phyloP scores from a whole-genome alignment of 1,140 invertebrate genomes.

The Lerema accius region DNA sequence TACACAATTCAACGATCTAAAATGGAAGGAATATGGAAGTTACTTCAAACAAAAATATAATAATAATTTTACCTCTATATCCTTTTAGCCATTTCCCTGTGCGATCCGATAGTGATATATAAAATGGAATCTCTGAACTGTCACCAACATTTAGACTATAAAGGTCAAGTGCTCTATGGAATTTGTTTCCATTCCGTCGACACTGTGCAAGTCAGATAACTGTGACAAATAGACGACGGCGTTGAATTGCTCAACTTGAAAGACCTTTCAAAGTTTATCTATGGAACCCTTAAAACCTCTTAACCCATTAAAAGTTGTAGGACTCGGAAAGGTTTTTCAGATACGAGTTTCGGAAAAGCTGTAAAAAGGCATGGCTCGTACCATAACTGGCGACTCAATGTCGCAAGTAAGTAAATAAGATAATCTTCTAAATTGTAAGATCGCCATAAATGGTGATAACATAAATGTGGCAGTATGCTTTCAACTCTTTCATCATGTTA shows the following conservation, averaged over 20 bases:
- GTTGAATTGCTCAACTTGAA: slow-evolving; percentile 27
- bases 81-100: neutral
- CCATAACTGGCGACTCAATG: slow-evolving; percentile 35
- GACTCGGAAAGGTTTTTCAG: slow-evolving; percentile 37
- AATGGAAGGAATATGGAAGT: no score
- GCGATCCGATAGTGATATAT: neutral
- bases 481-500: no score
- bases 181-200: slow-evolving; percentile 25
- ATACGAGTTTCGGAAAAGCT: slow-evolving; percentile 36
- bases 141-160: neutral
- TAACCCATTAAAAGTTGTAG: slow-evolving; percentile 37
- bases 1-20: no score
- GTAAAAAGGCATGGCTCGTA: slow-evolving; percentile 41
- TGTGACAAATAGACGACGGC: slow-evolving; percentile 31
- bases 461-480: no score
- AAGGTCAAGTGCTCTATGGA: slow-evolving; percentile 9
- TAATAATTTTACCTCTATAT: no score
- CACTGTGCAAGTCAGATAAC: slow-evolving; percentile 25
- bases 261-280: slow-evolving; percentile 21
- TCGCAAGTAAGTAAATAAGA: slow-evolving; percentile 45
- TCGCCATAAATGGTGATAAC: no score
- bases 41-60: no score
- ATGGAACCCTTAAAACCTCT: slow-evolving; percentile 33
- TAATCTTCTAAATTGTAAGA: slow-evolving; percentile 34
- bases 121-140: neutral